Evolutionary conservation across 2,113 vertebrate species (phyloP).

Genomic region (Cyrtonyx montezumae): DNA sequence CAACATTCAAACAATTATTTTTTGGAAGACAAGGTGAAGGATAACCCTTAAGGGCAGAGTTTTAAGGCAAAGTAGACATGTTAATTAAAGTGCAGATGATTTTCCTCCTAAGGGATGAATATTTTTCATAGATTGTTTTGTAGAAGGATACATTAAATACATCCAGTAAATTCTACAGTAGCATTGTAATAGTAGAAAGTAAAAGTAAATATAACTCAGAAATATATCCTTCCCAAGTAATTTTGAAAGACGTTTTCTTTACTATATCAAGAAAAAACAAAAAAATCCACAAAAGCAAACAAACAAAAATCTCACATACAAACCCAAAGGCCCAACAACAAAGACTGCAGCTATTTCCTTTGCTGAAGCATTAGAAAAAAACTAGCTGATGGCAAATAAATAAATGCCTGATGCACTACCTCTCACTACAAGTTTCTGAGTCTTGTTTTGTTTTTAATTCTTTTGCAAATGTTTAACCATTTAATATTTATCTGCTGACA

Average conservation of each 20-base stretch:
- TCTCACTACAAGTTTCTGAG: not conserved
- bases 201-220: not conserved
- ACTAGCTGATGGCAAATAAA: not conserved
- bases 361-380: not conserved
- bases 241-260: not conserved
- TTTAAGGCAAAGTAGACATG: slow-evolving; percentile 53
- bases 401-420: not conserved
- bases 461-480: not conserved
- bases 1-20: not conserved
- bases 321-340: not conserved
- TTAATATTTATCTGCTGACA: not conserved
- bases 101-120: slow-evolving; percentile 55
- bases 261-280: not conserved
- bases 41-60: slow-evolving; percentile 66
- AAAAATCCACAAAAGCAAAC: not conserved
- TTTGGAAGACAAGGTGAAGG: slow-evolving; percentile 44
- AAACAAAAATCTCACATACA: not conserved
- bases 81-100: slow-evolving; percentile 53
- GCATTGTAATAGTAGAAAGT: not conserved
- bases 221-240: not conserved
- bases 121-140: slow-evolving; percentile 44
- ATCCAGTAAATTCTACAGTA: slow-evolving; percentile 21
- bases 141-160: slow-evolving; percentile 39
- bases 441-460: not conserved
- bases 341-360: not conserved